phyloP scores from a whole-genome alignment of 2,113 vertebrate species.

The Etia nguti region DNA sequence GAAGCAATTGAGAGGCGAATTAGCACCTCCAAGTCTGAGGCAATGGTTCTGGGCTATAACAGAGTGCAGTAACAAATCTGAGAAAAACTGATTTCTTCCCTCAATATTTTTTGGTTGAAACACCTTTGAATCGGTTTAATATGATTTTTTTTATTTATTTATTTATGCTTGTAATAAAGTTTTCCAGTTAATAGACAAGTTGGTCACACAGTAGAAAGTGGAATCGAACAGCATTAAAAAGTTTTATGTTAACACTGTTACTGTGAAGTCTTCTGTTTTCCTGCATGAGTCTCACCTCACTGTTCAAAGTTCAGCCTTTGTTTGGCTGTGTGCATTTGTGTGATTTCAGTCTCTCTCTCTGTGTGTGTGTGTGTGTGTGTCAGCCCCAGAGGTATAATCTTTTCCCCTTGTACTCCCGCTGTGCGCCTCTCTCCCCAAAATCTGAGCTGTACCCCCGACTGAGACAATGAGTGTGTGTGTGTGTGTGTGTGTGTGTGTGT shows the following conservation, averaged over 20 bases:
- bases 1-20: neutral
- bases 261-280: neutral
- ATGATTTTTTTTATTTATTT: neutral
- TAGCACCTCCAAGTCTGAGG: neutral
- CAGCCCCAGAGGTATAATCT: slow-evolving; percentile 40
- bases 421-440: slow-evolving; percentile 20
- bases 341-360: neutral
- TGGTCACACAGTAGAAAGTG: neutral
- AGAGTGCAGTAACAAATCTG: accelerated
- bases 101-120: neutral
- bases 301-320: slow-evolving; percentile 8
- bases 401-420: slow-evolving; percentile 36
- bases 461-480: neutral
- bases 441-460: slow-evolving; percentile 36
- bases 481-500: neutral
- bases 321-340: neutral
- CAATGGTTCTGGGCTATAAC: neutral
- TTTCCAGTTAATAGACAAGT: neutral
- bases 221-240: neutral
- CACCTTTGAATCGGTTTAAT: neutral
- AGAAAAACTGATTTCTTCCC: neutral
- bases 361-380: neutral
- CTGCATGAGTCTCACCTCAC: neutral
- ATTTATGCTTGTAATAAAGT: neutral
- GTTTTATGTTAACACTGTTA: neutral